Percentiles rank a stretch among this genome's conserved stretches.
These are phyloP conservation scores for Acanthornis magna DNA, from an alignment of 2,797 vertebrate genomes.

Conservation along the genomic window DNA sequence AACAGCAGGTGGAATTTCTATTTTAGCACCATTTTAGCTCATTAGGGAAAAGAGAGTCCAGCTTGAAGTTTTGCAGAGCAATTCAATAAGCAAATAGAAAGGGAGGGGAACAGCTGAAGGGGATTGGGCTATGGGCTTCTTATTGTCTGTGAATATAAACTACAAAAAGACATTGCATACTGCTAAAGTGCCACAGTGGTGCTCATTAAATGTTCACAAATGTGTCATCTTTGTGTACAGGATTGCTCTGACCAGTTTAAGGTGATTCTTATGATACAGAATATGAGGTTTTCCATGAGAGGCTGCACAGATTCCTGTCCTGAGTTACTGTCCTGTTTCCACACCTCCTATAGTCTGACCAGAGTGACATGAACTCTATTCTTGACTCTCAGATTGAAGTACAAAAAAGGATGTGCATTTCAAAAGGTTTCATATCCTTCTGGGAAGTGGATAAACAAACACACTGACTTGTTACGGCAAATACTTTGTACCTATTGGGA, in stretches of 20 bases:
- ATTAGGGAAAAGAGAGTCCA: not conserved
- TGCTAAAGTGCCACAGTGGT: not conserved
- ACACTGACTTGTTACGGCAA: not conserved
- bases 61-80: not conserved
- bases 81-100: not conserved
- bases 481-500: not conserved
- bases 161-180: not conserved
- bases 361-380: not conserved
- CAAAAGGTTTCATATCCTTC: conserved; percentile 3
- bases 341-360: not conserved
- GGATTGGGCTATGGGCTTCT: not conserved
- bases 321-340: not conserved
- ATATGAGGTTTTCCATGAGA: not conserved
- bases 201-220: not conserved
- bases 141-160: not conserved
- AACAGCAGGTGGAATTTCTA: not conserved
- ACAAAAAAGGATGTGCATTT: not conserved
- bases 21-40: not conserved
- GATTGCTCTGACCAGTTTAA: not conserved
- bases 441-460: conserved; percentile 20
- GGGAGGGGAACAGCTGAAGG: not conserved
- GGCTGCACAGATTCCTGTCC: not conserved
- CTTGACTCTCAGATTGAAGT: not conserved
- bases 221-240: not conserved
- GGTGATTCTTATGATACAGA: not conserved